phyloP scores from a whole-genome alignment of 1,140 invertebrate species.

The Neodiprion lecontei region DNA sequence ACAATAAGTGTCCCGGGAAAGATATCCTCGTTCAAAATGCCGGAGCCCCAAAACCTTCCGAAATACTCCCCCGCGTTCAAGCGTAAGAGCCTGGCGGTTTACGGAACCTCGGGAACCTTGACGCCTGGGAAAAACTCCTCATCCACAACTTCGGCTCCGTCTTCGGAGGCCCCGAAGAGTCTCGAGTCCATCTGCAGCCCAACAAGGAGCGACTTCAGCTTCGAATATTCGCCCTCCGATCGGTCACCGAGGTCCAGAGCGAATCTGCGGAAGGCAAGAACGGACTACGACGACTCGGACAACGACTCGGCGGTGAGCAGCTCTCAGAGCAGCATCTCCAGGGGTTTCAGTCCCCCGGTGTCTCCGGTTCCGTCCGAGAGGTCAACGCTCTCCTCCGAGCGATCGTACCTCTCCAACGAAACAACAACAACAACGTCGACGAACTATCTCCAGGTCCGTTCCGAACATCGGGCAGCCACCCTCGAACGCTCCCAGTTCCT shows the following conservation, averaged over 20 bases:
- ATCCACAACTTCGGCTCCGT: slow-evolving; percentile 32
- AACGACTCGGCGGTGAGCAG: slow-evolving; percentile 87
- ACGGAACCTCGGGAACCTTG: slow-evolving; percentile 48
- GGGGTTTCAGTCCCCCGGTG: slow-evolving; percentile 69
- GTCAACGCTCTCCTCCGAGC: slow-evolving; percentile 45
- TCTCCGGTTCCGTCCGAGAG: slow-evolving; percentile 60
- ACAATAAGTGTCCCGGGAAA: slow-evolving; percentile 44
- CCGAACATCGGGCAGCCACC: slow-evolving; percentile 18
- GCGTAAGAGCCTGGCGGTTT: slow-evolving; percentile 74
- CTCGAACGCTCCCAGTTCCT: slow-evolving; percentile 19
- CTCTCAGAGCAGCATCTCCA: slow-evolving; percentile 73
- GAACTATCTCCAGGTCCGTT: slow-evolving; percentile 28
- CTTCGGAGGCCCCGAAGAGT: slow-evolving; percentile 62
- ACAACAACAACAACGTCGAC: slow-evolving; percentile 28
- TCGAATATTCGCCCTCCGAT: slow-evolving; percentile 54
- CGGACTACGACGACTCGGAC: slow-evolving; percentile 75
- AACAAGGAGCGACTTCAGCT: slow-evolving; percentile 63
- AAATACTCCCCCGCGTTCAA: slow-evolving; percentile 88
- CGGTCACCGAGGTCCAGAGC: slow-evolving; percentile 41
- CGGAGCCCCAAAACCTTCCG: slow-evolving; percentile 64
- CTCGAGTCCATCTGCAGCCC: slow-evolving; percentile 69
- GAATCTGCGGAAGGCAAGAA: slow-evolving; percentile 44
- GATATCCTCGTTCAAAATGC: slow-evolving; percentile 51
- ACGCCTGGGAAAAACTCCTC: slow-evolving; percentile 22
- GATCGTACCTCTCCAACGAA: not conserved